Conservation (phyloP, 2,888 invertebrate genomes). For the Epistrophella euchroma region DNA sequence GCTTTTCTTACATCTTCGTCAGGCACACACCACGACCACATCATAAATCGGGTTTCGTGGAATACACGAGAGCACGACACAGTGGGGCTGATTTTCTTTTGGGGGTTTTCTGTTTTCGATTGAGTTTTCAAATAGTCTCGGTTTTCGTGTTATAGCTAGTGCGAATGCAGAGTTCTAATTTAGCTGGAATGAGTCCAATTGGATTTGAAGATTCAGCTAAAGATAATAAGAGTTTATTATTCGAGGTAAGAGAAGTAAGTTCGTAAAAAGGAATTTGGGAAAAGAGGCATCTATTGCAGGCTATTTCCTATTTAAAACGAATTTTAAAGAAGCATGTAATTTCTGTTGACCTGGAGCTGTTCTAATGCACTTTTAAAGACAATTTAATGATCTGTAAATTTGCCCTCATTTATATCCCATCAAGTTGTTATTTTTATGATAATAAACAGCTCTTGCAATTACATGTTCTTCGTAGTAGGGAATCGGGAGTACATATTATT, state of each 20-base stretch:
- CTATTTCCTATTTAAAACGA: not conserved
- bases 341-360: not conserved
- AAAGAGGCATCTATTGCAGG: not conserved
- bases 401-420: not conserved
- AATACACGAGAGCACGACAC: constrained; percentile 38
- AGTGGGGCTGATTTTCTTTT: constrained; percentile 58
- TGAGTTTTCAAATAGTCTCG: not conserved
- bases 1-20: constrained; percentile 66
- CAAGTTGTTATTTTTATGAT: not conserved
- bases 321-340: not conserved
- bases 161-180: not conserved
- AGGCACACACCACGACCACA: constrained; percentile 41
- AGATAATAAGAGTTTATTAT: not conserved
- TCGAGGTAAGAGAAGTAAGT: not conserved
- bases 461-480: not conserved
- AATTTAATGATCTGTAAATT: not conserved
- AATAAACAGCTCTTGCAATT: not conserved
- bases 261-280: not conserved
- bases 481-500: too few relatives aligned
- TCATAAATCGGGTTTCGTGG: constrained; percentile 47
- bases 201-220: not conserved
- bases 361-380: not conserved
- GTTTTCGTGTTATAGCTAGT: not conserved
- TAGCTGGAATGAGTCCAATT: not conserved
- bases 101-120: not conserved